Conservation (phyloP, 2,797 vertebrate genomes). For the Xenops minutus region DNA sequence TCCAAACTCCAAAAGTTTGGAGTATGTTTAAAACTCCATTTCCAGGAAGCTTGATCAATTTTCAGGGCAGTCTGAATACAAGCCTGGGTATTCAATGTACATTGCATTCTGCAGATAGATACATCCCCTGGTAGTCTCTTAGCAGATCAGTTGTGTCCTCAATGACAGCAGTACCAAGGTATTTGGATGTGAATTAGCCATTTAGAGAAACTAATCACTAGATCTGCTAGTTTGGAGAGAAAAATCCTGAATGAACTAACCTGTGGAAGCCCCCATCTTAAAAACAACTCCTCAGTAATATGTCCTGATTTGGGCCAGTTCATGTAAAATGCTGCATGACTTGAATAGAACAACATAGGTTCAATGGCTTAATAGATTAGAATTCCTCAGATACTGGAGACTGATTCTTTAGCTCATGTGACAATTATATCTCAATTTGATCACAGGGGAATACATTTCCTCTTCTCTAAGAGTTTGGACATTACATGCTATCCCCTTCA, state of each 20-base stretch:
- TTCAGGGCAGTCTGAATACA: neutral
- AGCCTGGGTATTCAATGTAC: neutral
- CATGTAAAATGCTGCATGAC: neutral
- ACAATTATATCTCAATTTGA: slow-evolving; percentile 29
- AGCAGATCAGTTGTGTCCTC: neutral
- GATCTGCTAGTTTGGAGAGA: neutral
- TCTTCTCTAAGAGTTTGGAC: neutral
- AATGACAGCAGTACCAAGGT: neutral
- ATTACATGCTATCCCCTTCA: neutral
- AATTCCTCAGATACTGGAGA: neutral
- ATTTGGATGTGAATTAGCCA: neutral
- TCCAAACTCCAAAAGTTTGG: neutral
- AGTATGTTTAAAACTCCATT: neutral
- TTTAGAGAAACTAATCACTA: neutral
- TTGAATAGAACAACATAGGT: neutral
- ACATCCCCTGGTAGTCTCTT: neutral
- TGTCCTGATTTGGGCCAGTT: neutral
- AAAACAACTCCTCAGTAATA: neutral
- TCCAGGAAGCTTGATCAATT: neutral
- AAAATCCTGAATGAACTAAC: neutral
- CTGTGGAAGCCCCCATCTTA: neutral
- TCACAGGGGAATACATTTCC: neutral
- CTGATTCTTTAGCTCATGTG: neutral
- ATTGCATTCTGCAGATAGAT: neutral
- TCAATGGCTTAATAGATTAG: neutral